Evolutionary conservation across 2,113 vertebrate species (phyloP), one percentile per base, ranked within the genome.

Genomic region (Gambusia holbrooki): DNA sequence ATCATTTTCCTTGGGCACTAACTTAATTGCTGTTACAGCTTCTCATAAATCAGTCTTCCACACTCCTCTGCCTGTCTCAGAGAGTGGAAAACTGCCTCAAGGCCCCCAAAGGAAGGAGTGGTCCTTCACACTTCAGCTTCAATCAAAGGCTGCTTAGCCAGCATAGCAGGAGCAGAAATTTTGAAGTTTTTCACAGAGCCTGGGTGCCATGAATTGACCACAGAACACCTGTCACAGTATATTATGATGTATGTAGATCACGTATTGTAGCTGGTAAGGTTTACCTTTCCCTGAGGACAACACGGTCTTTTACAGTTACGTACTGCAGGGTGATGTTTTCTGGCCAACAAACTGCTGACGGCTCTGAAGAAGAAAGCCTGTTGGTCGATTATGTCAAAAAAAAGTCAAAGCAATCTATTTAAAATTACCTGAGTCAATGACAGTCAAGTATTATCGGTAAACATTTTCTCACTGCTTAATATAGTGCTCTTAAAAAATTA

Each of bases 51-150:
- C 80, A 69, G 66, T 84, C 64, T 8, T 83, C 82, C 60, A 76
- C 62, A 37, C 66, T 32, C 27, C 76, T 76, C 66, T 74, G 33
- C 86, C 73, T 61, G 63, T 81, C 71, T 84, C 75, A 28, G 15
- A 65, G 73, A 79, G 68, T 61, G 45, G 40, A 81, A 86, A 84
- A 90, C 70, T 65, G 82, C 78, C 80, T 79, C 25, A 19, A 79
- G 80, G 78, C 68, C n/a, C 30, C 32, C 11, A 63, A 80, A 84
- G 79, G 84, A 76, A 84, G 73, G 72, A 80, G 82, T 71, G 78
- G 82, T 84, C 83, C 74, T 87, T 85, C 88, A 81, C 88, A 76
- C 85, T 90, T 90, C 83, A 86, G 78, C 86, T 87, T 90, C 83
- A 89, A 87, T 90, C 83, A 84, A 69, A 79, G 76, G 68, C 70